A percentile compares a stretch with the other conserved stretches of the same genome.
phyloP scores from a whole-genome alignment of 2,888 invertebrate species.

The Drosophila anomelani region DNA sequence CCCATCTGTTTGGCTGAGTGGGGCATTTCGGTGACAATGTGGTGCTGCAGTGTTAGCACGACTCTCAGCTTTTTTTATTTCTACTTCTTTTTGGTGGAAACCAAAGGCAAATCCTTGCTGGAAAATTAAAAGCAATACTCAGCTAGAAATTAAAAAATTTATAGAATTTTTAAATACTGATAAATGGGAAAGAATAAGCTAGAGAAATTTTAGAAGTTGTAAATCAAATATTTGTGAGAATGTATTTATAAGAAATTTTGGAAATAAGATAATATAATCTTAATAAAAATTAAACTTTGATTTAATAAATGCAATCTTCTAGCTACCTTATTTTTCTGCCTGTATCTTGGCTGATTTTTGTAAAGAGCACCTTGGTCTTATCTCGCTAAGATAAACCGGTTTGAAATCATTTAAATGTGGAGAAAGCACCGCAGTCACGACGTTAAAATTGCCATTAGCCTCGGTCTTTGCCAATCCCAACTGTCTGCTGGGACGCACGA shows the following conservation, averaged over 20 bases:
- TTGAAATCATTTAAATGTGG: conserved; percentile 6
- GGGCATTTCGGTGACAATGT: conserved; percentile 72
- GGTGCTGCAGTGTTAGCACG: conserved; percentile 59
- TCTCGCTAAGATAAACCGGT: conserved; percentile 38
- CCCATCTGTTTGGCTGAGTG: conserved; percentile 62
- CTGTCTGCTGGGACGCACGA: too few species aligned
- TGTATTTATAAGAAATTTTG: not conserved
- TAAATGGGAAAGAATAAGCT: not conserved
- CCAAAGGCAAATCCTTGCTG: conserved; percentile 74
- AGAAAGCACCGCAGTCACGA: too few species aligned
- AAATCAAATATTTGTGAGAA: not conserved
- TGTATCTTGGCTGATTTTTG: conserved; percentile 9
- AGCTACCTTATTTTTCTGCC: conserved; percentile 1
- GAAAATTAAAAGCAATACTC: conserved; percentile 11
- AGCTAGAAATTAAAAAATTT: not conserved
- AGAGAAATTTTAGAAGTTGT: not conserved
- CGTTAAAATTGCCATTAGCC: too few species aligned
- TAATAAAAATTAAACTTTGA: too few species aligned
- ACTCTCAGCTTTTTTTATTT: conserved; percentile 68
- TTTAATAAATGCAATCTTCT: not conserved
- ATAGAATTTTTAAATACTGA: too few species aligned
- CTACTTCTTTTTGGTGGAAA: conserved; percentile 69
- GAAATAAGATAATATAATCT: too few species aligned
- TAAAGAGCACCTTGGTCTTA: conserved; percentile 9
- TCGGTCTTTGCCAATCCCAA: too few species aligned